Base-by-base conservation (phyloP, 1,140 invertebrate species). In the Augochlora pura region DNA sequence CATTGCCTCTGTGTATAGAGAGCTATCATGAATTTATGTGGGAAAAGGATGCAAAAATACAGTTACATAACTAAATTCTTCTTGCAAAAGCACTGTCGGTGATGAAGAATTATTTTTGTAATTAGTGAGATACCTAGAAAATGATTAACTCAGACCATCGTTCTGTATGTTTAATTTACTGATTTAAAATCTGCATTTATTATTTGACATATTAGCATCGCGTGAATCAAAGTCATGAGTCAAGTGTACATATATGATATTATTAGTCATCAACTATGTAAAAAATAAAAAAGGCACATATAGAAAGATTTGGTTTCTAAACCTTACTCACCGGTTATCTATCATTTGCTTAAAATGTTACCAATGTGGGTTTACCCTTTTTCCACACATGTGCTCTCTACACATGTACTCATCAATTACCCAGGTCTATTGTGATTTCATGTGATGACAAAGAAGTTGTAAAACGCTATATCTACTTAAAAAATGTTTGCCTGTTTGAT, bases 401-500 rank as follows among this genome's bases (percentile, higher is more conserved):
- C 78, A 83, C 70, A 87, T 75, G 69, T 74, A 82, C 60, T 69
- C 69, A 62, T 81, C 79, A 65, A 84, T 84, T 88, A 81, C 64
- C 77, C 84, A 86, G 75, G 84, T 76, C 78, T 87, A 88, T 82
- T 82, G 70, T 81, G 77, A 81, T 80, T 78, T 77, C 70, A 84
- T 78, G 81, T 82, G 70, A 88, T 87, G 87, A 80, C 80, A 85
- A 86, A 88, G 88, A 84, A 84, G 52, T 71, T 80, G 77, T 88
- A 88, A 88, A 87, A 86, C 68, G 83, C 72, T 87, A 87, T 82
- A 87, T 74, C 81, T 85, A 87, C 76, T 84, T 89, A 87, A 83
- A 88, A 83, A 81, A 77, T 64, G 75, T 78, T 80, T 77, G 60
- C 81, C 78, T 71, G 81, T 90, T 91, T 92, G 88, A 91, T 91